Percentiles rank a stretch among this genome's conserved stretches.
Evolutionary conservation across 2,888 invertebrate genomes (phyloP).

Genomic region (Apotomis betuletana): DNA sequence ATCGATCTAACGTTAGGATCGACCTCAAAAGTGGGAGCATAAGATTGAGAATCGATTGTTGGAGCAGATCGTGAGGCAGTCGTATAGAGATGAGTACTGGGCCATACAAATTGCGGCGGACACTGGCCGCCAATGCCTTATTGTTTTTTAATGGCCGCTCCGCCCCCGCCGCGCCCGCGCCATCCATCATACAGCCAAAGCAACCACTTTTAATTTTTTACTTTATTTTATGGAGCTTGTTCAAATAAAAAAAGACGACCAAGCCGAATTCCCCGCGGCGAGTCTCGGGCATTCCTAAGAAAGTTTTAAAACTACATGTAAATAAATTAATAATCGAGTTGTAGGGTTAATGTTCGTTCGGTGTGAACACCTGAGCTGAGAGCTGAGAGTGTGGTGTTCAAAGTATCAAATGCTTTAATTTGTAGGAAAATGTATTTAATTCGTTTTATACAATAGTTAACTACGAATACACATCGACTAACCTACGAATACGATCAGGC

Average conservation of each 20-base stretch:
- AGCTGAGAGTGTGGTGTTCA: slow-evolving; percentile 2
- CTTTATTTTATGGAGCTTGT: slow-evolving; percentile 55
- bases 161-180: slow-evolving; percentile 67
- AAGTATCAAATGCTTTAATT: slow-evolving; percentile 3
- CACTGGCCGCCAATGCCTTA: slow-evolving; percentile 72
- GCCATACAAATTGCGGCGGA: slow-evolving; percentile 75
- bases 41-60: slow-evolving; percentile 44
- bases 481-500: too few species aligned
- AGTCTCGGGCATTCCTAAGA: slow-evolving; percentile 66
- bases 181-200: slow-evolving; percentile 69
- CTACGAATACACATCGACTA: too few species aligned
- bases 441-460: not conserved
- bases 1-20: not conserved
- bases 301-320: slow-evolving; percentile 74
- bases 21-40: not conserved
- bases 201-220: slow-evolving; percentile 56
- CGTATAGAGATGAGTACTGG: slow-evolving; percentile 69
- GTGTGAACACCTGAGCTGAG: slow-evolving; percentile 40
- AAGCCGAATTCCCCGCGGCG: slow-evolving; percentile 73
- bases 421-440: not conserved
- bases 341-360: slow-evolving; percentile 57
- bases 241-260: slow-evolving; percentile 62
- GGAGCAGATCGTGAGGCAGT: slow-evolving; percentile 5
- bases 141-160: slow-evolving; percentile 80
- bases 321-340: slow-evolving; percentile 66